These are phyloP conservation scores for Drosophila prosaltans DNA, from an alignment of 1,140 invertebrate species.

Conservation along the genomic window DNA sequence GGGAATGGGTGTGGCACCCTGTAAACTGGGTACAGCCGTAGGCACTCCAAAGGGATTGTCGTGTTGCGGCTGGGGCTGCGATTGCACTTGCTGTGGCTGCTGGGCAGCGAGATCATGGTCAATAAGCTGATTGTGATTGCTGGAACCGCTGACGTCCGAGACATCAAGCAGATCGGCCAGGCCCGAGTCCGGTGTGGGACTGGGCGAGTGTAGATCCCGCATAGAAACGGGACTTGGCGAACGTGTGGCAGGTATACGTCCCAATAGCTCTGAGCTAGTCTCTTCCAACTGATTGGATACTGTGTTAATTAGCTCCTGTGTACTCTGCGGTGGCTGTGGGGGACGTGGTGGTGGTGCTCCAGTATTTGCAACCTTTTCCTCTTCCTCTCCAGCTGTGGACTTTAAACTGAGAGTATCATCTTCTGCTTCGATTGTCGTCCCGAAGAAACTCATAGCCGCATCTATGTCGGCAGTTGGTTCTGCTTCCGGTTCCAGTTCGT, in stretches of 20 bases:
- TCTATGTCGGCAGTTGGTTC: constrained; percentile 60
- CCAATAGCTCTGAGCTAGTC: constrained; percentile 91
- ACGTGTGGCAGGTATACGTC: constrained; percentile 91
- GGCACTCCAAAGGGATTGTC: constrained; percentile 79
- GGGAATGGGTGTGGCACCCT: constrained; percentile 58
- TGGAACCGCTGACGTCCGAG: constrained; percentile 68
- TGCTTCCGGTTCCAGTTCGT: constrained; percentile 60
- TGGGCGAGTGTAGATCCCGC: constrained; percentile 90
- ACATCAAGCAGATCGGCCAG: constrained; percentile 88
- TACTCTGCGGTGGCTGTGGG: constrained; percentile 87
- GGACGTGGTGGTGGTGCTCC: constrained; percentile 85
- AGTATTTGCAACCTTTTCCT: constrained; percentile 62
- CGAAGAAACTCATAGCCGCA: constrained; percentile 73
- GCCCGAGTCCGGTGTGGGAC: constrained; percentile 89
- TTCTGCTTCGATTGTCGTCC: constrained; percentile 72
- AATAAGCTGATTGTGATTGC: constrained; percentile 60
- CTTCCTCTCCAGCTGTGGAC: constrained; percentile 72
- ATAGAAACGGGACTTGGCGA: constrained; percentile 92
- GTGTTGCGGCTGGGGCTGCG: constrained; percentile 31
- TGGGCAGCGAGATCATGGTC: constrained; percentile 59
- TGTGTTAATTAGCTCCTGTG: constrained; percentile 92
- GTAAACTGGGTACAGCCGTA: constrained; percentile 68
- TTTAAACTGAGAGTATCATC: constrained; percentile 76
- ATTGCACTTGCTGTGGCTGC: constrained; percentile 10
- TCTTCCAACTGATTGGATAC: constrained; percentile 95